Percentiles rank a stretch among this genome's conserved stretches.
Evolutionary conservation across 1,140 invertebrate species (phyloP).

Genomic region (Microplitis mediator): DNA sequence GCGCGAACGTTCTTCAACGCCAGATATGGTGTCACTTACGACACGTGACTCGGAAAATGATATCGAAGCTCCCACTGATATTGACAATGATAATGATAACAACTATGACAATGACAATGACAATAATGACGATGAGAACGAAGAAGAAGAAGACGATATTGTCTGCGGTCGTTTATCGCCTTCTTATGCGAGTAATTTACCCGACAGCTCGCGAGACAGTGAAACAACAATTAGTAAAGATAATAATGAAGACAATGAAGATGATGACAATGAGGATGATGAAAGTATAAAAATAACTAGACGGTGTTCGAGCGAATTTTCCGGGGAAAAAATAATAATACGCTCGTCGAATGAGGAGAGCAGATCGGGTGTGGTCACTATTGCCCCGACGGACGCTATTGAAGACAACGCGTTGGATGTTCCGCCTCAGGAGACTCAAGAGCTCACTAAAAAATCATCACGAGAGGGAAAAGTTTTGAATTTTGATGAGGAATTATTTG

Average conservation of each 20-base stretch:
- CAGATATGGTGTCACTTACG: slow-evolving; percentile 36
- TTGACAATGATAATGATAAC: neutral
- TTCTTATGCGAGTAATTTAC: slow-evolving; percentile 47
- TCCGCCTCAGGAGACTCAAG: slow-evolving; percentile 39
- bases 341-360: slow-evolving; percentile 45
- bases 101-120: slow-evolving; percentile 19
- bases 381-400: slow-evolving; percentile 55
- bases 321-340: slow-evolving; percentile 48
- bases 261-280: slow-evolving; percentile 18
- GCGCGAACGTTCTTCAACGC: slow-evolving; percentile 25
- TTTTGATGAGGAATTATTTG: slow-evolving; percentile 57
- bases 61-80: slow-evolving; percentile 35
- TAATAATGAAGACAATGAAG: slow-evolving; percentile 6
- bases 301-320: slow-evolving; percentile 43
- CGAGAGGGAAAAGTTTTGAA: slow-evolving; percentile 57
- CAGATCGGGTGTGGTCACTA: slow-evolving; percentile 48
- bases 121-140: slow-evolving; percentile 36
- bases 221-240: slow-evolving; percentile 37
- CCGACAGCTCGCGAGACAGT: slow-evolving; percentile 46
- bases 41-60: slow-evolving; percentile 38
- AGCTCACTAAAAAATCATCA: slow-evolving; percentile 36
- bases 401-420: slow-evolving; percentile 57
- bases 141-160: slow-evolving; percentile 36
- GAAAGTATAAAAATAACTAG: slow-evolving; percentile 15
- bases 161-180: slow-evolving; percentile 46